Evolutionary conservation across 2,113 vertebrate genomes (phyloP), one percentile per base, ranked within the genome.

Genomic region (Tylochromis polylepis): DNA sequence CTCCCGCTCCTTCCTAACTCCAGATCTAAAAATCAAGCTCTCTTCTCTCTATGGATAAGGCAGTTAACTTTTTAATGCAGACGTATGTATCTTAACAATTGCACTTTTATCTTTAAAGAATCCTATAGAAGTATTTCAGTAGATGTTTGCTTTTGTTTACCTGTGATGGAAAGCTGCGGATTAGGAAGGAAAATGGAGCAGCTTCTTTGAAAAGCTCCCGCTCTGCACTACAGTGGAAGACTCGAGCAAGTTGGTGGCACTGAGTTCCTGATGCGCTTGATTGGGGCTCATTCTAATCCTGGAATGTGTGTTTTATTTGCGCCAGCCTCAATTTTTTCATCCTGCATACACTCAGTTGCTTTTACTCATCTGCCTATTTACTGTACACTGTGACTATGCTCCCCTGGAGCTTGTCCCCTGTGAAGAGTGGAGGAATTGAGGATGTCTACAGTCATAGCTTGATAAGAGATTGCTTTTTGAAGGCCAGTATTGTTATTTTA

Each of bases 41-140:
- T 86, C 86, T 24, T 72, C 86, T 59, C 77, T 84, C 86, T 87
- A 6, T 10, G 27, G 81, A 88, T 62, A 77, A 92, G 87, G 81
- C 87, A 18, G 59, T 78, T 56, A 46, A 87, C 83, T 88, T 85
- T 92, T 91, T 82, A 88, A 87, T 85, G 88, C 89, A 91, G 87
- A 91, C 82, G 82, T 93, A 89, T 92, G 88, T 91, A 93, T 95
- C 93, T 89, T 91, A 95, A 92, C 86, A 91, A 94, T 95, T 96
- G 95, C 95, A 96, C 95, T 96, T 96, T 95, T 94, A 89, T 89
- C 95, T 94, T 90, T 92, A 38, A 85, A 89, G 86, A 88, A 91
- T 90, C 85, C 82, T 85, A 49, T 85, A 87, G 83, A 77, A 82
- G 90, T 91, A 89, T 89, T 94, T 91, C 86, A 85, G 88, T 92